Evolutionary conservation across 2,797 vertebrate genomes (phyloP), one percentile per base, ranked within the genome.

Genomic region (Sternotherus odoratus): DNA sequence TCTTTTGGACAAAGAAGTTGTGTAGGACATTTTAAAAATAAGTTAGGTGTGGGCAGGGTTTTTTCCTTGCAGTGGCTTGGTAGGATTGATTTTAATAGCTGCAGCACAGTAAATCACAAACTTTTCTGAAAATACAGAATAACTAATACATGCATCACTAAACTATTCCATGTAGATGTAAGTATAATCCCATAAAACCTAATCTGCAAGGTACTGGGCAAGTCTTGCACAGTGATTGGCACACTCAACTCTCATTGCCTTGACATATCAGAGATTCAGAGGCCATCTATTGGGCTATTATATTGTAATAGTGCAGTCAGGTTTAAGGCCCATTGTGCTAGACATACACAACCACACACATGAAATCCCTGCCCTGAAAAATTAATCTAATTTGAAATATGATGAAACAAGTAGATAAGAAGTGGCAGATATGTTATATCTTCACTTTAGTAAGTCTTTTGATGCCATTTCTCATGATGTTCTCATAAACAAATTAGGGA

Each of bases 11-110:
- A 39, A 86, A n/a, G 5, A 91, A 88, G 88, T 69, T 30, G 17
- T 5, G 19, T 19, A 51, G 53, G 1, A 77, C 79, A 69, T 92
- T 84, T 94, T 69, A 92, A 86, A 23, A 24, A 72, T 33, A 60
- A 72, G 21, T 75, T 75, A 69, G 10, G 23, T 69, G 19, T 69
- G 63, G 63, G n/a, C 8, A 36, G 26, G 10, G 3, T 39, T 36
- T 69, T 69, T 39, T 69, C 63, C n/a, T 69, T 69, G 63, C n/a
- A 12, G n/a, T 17, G 39, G 43, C 13, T 15, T 28, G 24, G 23
- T 28, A 43, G 39, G 69, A 43, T 46, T 46, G 26, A 75, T 75
- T 75, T 75, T 75, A 48, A 48, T 5, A 48, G 72, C 8, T 30
- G 43, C 43, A 30, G 46, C 72, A 46, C 15, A 75, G 17, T 48